Evolutionary conservation across 1,140 invertebrate genomes (phyloP).

Genomic region (Neodiprion pinetum): DNA sequence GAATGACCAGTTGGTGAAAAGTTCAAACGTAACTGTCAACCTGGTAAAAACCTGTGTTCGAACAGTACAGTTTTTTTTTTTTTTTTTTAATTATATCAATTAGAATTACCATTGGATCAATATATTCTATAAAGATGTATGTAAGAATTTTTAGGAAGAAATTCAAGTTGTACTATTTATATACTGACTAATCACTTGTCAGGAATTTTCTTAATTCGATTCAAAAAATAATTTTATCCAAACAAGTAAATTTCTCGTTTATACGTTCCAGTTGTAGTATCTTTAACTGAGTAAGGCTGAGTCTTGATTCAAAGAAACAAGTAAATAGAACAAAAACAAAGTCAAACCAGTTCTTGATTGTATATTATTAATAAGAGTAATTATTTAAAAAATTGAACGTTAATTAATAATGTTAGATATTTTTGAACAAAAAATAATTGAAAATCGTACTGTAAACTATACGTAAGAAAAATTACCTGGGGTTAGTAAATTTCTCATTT

Average conservation of each 20-base stretch:
- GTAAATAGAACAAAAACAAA: not conserved
- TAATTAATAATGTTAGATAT: conserved; percentile 8
- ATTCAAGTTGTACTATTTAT: not conserved
- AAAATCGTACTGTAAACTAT: not conserved
- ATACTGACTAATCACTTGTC: not conserved
- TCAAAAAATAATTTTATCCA: not conserved
- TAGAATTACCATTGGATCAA: no score
- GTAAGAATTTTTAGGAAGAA: not conserved
- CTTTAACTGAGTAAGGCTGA: not conserved
- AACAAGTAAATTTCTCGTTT: conserved; percentile 1
- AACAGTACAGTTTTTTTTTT: no score
- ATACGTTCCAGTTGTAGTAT: not conserved
- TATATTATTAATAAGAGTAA: conserved; percentile 8
- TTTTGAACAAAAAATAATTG: conserved; percentile 1
- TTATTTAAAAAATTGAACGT: conserved; percentile 8
- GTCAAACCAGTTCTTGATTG: not conserved
- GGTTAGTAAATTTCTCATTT: not conserved
- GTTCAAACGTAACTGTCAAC: no score
- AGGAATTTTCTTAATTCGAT: not conserved
- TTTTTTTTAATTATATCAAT: no score
- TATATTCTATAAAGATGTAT: not conserved
- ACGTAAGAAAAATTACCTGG: not conserved
- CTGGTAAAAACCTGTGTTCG: no score
- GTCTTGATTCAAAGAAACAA: not conserved
- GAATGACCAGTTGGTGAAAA: no score